These are phyloP conservation scores for Callyntrura sp. DNA, from an alignment of 2,888 invertebrate species.

Conservation along the genomic window DNA sequence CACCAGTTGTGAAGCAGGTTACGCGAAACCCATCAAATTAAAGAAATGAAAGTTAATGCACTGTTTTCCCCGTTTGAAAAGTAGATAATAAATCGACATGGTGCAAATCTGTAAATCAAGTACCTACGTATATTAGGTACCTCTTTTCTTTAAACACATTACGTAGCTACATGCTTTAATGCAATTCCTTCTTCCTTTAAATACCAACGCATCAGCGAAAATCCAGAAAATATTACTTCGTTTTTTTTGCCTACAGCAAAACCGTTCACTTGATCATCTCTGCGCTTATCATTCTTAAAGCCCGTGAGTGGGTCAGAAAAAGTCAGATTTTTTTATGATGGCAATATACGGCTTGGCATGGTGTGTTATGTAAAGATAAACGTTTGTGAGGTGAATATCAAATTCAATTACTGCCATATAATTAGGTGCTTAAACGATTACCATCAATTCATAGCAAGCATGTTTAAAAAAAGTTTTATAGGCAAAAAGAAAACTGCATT, in stretches of 20 bases:
- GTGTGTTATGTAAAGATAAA: slow-evolving; percentile 65
- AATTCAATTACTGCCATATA: slow-evolving; percentile 65
- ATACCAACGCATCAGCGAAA: not conserved
- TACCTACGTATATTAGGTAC: too few relatives aligned
- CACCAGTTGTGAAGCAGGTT: slow-evolving; percentile 30
- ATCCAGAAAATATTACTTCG: not conserved
- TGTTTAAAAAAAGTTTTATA: not conserved
- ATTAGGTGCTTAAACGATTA: slow-evolving; percentile 50
- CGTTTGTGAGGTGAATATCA: slow-evolving; percentile 71
- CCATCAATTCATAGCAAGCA: slow-evolving; percentile 22
- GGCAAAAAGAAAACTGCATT: not conserved
- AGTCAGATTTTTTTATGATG: slow-evolving; percentile 22
- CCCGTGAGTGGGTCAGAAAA: slow-evolving; percentile 19
- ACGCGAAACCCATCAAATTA: not conserved
- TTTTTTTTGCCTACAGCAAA: not conserved
- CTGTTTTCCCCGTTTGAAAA: too few relatives aligned
- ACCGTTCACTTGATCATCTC: not conserved
- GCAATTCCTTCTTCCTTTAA: not conserved
- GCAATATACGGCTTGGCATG: slow-evolving; percentile 2
- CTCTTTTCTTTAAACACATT: too few relatives aligned
- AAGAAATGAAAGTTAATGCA: not conserved
- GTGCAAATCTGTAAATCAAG: too few relatives aligned
- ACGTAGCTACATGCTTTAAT: not conserved
- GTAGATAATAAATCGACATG: too few relatives aligned
- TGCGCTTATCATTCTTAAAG: not conserved